Percentiles rank a stretch among this genome's conserved stretches.
Evolutionary conservation across 2,797 vertebrate genomes (phyloP).

Genomic region (Hypotaenidia philippensis): DNA sequence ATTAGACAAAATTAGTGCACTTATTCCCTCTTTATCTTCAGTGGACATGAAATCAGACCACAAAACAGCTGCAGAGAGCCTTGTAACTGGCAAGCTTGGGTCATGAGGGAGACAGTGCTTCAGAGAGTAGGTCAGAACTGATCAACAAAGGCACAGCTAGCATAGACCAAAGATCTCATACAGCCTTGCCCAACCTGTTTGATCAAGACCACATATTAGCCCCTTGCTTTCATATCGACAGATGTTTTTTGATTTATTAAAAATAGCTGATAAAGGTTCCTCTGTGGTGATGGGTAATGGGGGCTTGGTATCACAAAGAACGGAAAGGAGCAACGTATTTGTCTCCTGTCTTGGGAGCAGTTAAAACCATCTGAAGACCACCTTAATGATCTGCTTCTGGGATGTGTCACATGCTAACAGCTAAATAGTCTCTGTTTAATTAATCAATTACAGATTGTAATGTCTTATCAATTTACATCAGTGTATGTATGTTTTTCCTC

Average conservation of each 20-base stretch:
- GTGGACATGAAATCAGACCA: background rate
- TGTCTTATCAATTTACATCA: background rate
- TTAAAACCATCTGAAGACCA: background rate
- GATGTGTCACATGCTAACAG: background rate
- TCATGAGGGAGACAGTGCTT: background rate
- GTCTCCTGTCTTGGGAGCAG: background rate
- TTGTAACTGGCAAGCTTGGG: background rate
- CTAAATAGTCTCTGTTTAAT: background rate
- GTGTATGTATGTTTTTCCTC: background rate
- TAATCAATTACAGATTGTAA: background rate
- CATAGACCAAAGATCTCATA: background rate
- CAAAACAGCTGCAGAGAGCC: background rate
- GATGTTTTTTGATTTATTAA: background rate
- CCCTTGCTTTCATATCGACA: background rate
- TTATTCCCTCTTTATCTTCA: background rate
- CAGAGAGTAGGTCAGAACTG: background rate
- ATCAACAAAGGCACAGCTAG: background rate
- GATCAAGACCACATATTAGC: background rate
- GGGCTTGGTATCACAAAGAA: background rate
- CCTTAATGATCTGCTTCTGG: background rate
- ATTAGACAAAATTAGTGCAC: background rate
- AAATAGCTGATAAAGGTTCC: background rate
- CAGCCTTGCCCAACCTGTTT: background rate
- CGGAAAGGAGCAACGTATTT: background rate
- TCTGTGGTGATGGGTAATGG: background rate